Percentiles rank a stretch among this genome's conserved stretches.
Evolutionary conservation across 1,140 invertebrate genomes (phyloP).

Genomic region (Trachymyrmex septentrionalis): DNA sequence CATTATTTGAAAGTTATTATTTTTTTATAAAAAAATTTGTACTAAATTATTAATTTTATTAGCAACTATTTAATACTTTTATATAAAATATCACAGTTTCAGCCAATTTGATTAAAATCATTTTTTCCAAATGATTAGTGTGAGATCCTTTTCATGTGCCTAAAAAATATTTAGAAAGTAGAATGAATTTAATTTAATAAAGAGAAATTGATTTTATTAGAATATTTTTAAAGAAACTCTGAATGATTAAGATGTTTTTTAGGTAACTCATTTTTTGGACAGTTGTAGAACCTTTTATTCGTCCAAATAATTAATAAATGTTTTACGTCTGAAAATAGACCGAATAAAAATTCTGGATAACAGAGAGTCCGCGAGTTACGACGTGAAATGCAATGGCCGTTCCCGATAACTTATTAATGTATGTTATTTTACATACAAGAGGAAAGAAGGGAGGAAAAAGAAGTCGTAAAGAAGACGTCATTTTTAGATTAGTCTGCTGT

Average conservation of each 20-base stretch:
- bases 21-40: no score
- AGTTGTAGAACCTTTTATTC: background rate
- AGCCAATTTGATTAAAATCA: no score
- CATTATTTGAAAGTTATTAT: no score
- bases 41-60: no score
- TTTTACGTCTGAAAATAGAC: background rate
- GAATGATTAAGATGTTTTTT: background rate
- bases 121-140: no score
- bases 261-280: background rate
- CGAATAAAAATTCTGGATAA: conserved; percentile 72
- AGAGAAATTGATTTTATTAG: conserved; percentile 4
- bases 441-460: conserved; percentile 27
- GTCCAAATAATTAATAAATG: background rate
- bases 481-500: conserved; percentile 81
- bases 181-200: background rate
- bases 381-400: background rate
- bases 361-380: background rate
- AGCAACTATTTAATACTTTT: no score
- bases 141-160: no score
- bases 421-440: conserved; percentile 51
- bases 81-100: no score
- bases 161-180: no score
- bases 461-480: conserved; percentile 73
- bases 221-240: background rate
- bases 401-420: conserved; percentile 32